These are phyloP conservation scores for Leucoraja ocellata DNA, from an alignment of 2,797 vertebrate species.

Conservation along the genomic window DNA sequence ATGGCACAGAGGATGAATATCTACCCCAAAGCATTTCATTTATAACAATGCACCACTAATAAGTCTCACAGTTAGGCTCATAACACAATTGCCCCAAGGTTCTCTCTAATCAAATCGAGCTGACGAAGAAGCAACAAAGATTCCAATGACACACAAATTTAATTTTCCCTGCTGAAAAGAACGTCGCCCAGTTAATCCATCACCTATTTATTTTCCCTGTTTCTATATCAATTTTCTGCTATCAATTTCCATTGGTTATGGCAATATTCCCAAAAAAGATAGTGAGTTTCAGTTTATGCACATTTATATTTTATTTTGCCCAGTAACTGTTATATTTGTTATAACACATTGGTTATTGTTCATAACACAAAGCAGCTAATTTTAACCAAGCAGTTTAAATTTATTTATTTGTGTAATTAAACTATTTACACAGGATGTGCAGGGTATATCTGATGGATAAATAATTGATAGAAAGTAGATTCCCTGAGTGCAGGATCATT, in stretches of 20 bases:
- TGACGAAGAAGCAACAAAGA: conserved; percentile 1
- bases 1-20: no score
- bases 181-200: background rate
- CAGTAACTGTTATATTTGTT: background rate
- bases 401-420: background rate
- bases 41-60: background rate
- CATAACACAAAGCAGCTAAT: background rate
- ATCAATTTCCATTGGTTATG: background rate
- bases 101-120: background rate
- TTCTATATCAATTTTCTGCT: background rate
- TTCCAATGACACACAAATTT: background rate
- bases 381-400: background rate
- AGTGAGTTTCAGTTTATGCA: background rate
- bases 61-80: background rate
- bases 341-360: background rate
- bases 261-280: background rate
- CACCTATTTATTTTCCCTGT: background rate
- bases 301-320: background rate
- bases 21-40: background rate
- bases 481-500: background rate
- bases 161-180: background rate
- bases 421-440: background rate
- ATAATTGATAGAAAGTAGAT: background rate
- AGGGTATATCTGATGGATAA: background rate
- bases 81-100: no score